Base-by-base conservation (phyloP, 2,888 invertebrate genomes). In the Drosophila kanekoi region DNA sequence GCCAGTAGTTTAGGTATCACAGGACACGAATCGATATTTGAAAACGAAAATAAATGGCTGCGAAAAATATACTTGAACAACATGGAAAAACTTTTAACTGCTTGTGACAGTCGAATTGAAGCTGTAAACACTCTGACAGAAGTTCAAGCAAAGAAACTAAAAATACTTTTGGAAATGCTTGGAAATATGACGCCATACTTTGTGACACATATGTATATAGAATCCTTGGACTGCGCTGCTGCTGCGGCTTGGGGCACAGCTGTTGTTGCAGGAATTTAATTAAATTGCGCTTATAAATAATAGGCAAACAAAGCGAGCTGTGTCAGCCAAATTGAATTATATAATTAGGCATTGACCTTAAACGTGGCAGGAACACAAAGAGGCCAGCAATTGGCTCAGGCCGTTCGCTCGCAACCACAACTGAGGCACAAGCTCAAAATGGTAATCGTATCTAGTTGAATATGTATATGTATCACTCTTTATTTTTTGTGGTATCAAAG, bases 271-370 rank as follows among this genome's bases (percentile, higher is more conserved):
- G 70, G 67, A 72, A 65, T 77, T 72, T 77, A 84, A 81, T 83
- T 77, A 81, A 87, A 81, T 79, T 72, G 66, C 43, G 62, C 59
- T 82, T 79, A 85, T 71, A 72, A 82, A 84, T 82, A 77, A 71
- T 67, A 69, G 49, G 48, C 41, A 64, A 49, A 62, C 60, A 44
- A 47, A 14, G 33, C 43, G 32, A 13, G 18, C 53, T 20, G 37
- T 37, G 61, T 20, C 40, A 18, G 61, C 35, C 38, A 81, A 84
- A 87, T 87, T 81, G 72, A 84, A 78, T 87, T 74, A 85, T 67
- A 78, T 76, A 84, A 87, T 87, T 87, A 79, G 76, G 44, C 59
- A 53, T 20, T 70, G 83, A 74, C 67, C 73, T 38, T 40, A 58
- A 61, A 44, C 43, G 20, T 37, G 18, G 32, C 11, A 13, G 28